Percentiles rank a stretch among this genome's conserved stretches.
phyloP scores from a whole-genome alignment of 1,140 invertebrate genomes.

The Rhynchophorus ferrugineus region DNA sequence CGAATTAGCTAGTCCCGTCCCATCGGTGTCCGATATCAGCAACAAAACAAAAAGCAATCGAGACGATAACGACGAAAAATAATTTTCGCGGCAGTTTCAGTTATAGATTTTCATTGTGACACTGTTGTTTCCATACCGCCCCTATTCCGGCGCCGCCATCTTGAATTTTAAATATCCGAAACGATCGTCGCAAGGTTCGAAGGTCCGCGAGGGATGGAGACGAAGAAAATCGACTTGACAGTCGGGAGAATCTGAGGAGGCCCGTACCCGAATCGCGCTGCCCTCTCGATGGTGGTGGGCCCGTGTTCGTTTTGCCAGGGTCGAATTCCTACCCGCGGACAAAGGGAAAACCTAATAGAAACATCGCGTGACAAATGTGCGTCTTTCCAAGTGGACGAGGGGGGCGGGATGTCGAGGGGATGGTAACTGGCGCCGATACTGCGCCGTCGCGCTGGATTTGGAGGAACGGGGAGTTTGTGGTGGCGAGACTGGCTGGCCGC shows the following conservation, averaged over 20 bases:
- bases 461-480: not conserved
- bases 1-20: not conserved
- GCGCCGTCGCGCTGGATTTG: constrained; percentile 5
- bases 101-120: too few relatives aligned
- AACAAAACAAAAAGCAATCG: too few relatives aligned
- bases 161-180: not conserved
- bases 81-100: too few relatives aligned
- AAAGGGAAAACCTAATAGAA: constrained; percentile 15
- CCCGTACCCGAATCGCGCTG: not conserved
- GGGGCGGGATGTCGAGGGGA: not conserved
- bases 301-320: not conserved
- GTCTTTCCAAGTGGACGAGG: not conserved
- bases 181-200: too few relatives aligned
- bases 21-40: too few relatives aligned
- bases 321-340: constrained; percentile 3
- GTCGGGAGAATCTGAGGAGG: too few relatives aligned
- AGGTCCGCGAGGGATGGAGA: too few relatives aligned
- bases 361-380: constrained; percentile 17
- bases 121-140: too few relatives aligned
- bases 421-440: constrained; percentile 1
- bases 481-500: not conserved
- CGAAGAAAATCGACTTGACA: too few relatives aligned
- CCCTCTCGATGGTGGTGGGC: not conserved
- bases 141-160: not conserved
- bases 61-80: too few relatives aligned